Evolutionary conservation across 2,888 invertebrate genomes (phyloP).

Genomic region (Agrotis exclamationis): DNA sequence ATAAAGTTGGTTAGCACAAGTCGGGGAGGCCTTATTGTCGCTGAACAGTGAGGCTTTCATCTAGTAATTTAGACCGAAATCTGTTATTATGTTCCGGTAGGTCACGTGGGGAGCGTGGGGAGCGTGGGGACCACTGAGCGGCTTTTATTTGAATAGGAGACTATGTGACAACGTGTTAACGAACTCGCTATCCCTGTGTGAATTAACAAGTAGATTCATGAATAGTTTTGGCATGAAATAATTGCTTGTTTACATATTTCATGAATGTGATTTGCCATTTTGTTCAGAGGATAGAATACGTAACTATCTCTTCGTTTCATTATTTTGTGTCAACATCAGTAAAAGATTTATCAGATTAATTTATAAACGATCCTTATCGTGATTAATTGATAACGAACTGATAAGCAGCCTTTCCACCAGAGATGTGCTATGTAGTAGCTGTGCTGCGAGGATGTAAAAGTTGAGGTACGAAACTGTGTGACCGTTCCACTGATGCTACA

Average conservation of each 20-base stretch:
- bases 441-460: too few species aligned
- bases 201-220: slow-evolving; percentile 14
- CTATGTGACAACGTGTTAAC: slow-evolving; percentile 9
- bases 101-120: slow-evolving; percentile 3
- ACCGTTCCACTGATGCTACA: too few species aligned
- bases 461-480: too few species aligned
- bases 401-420: too few species aligned
- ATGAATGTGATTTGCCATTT: slow-evolving; percentile 10
- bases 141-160: slow-evolving; percentile 30
- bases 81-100: slow-evolving; percentile 65
- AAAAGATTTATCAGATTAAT: background rate
- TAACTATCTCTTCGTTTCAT: background rate
- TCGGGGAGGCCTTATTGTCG: slow-evolving; percentile 65
- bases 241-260: slow-evolving; percentile 14
- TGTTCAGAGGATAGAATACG: background rate
- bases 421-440: too few species aligned
- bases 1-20: slow-evolving; percentile 6
- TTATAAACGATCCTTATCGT: background rate
- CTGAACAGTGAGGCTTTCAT: slow-evolving; percentile 64
- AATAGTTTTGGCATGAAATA: slow-evolving; percentile 24
- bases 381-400: background rate
- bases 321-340: background rate
- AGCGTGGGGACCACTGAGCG: background rate
- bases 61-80: slow-evolving; percentile 67
- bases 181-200: background rate